Percentiles rank a stretch among this genome's conserved stretches.
phyloP scores from a whole-genome alignment of 2,888 invertebrate species.

The Phragmatobia fuliginosa region DNA sequence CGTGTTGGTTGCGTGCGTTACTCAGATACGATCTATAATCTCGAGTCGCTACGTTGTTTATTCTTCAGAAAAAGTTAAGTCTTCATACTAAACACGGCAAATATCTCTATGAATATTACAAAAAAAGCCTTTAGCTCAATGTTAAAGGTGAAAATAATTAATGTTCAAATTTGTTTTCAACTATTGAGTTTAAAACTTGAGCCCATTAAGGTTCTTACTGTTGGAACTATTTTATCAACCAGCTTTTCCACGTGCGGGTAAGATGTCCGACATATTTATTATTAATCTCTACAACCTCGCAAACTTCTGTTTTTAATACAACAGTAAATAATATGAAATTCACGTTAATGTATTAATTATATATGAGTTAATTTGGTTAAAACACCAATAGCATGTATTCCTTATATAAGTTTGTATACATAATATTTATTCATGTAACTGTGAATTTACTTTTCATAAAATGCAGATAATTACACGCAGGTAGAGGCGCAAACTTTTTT shows the following conservation, averaged over 20 bases:
- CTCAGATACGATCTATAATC: conserved; percentile 58
- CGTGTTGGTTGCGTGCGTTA: conserved; percentile 52
- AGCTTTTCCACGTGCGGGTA: no score
- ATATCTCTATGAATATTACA: conserved; percentile 19
- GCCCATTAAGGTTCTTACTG: neutral
- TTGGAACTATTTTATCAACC: neutral
- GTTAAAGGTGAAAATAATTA: conserved; percentile 1
- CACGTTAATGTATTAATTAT: no score
- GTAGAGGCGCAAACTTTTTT: no score
- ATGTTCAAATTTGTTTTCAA: neutral
- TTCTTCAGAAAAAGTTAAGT: conserved; percentile 32
- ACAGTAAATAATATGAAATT: neutral
- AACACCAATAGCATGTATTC: no score
- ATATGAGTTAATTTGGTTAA: no score
- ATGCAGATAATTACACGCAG: no score
- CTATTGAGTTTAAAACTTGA: neutral
- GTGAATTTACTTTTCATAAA: no score
- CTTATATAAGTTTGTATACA: no score
- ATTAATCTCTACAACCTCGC: no score
- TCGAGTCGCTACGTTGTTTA: conserved; percentile 53
- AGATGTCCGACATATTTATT: no score
- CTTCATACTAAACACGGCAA: conserved; percentile 19
- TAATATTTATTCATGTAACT: no score
- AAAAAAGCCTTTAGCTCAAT: neutral
- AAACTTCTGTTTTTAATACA: no score